Base-by-base conservation (phyloP, 2,113 vertebrate genomes). In the Trematomus loennbergii region DNA sequence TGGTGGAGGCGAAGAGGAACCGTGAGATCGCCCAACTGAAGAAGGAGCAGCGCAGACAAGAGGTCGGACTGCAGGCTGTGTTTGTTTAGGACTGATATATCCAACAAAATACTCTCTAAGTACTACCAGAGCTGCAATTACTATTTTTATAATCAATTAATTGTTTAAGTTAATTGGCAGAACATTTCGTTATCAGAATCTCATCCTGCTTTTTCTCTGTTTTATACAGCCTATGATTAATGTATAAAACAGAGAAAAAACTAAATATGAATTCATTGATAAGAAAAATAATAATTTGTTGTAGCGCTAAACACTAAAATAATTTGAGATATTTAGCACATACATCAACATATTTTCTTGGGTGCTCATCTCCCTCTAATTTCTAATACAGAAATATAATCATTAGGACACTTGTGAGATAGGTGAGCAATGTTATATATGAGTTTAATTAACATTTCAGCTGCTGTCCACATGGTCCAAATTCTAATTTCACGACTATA, bases 1-100 rank as follows among this genome's bases (percentile, higher is more conserved):
- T 98, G 95, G 95, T 94, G 1, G 98, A 99, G 83, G 97, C 96
- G 0, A 99, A 98, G 92, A 95, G 97, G 91, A 99, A 96, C 86
- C 89, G 97, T 1, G 98, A 99, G 94, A 99, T 99, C 0, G 96
- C 97, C 0, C 98, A 99, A 89, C 96, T 99, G 52, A 98, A 96
- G 93, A 99, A 99, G 93, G 98, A 99, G 84, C 98, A 99, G 86
- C 95, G 97, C 2, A 92, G 97, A 2, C 97, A 99, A 63, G 96
- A 97, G 95, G 96, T 96, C 57, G 81, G 87, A 10, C 4, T 43
- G 10, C 5, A 22, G 36, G 45, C 9, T 55, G n/a, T 62, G 43
- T 49, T n/a, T 50, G 65, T 49, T 4, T n/a, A 48, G n/a, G 16
- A 66, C 3, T 29, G 48, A 52, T 33, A 0, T 0, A 5, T 3